Percentiles rank a stretch among this genome's conserved stretches.
phyloP scores from a whole-genome alignment of 2,113 vertebrate genomes.

The Amazona vittata region DNA sequence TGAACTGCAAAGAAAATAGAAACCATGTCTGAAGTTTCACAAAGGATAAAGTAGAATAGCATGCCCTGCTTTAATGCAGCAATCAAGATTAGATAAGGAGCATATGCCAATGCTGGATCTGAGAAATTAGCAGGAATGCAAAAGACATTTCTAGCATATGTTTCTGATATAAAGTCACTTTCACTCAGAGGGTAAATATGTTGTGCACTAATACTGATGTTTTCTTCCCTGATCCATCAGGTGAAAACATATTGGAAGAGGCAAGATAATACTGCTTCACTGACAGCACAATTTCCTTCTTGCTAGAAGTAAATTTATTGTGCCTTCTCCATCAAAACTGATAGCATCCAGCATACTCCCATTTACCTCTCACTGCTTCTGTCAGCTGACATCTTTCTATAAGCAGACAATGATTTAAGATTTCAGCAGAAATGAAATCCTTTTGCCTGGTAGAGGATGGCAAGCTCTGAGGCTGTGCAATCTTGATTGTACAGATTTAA shows the following conservation, averaged over 20 bases:
- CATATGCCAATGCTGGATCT: neutral
- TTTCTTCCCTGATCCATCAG: slow-evolving; percentile 12
- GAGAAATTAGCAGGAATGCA: slow-evolving; percentile 28
- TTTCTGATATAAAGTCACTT: slow-evolving; percentile 39
- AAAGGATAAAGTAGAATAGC: neutral
- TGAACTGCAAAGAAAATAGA: slow-evolving; percentile 61
- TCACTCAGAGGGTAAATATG: neutral
- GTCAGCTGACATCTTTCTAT: slow-evolving; percentile 18
- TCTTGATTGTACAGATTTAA: neutral
- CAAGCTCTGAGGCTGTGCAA: neutral
- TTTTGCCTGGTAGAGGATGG: neutral
- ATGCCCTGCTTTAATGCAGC: neutral
- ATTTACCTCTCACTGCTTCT: neutral
- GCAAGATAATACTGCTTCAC: slow-evolving; percentile 33
- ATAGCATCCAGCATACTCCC: slow-evolving; percentile 1
- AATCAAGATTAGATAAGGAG: slow-evolving; percentile 37
- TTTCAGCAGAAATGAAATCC: neutral
- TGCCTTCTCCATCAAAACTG: neutral
- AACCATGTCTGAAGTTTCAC: slow-evolving; percentile 35
- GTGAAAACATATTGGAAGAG: slow-evolving; percentile 55
- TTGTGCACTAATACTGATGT: neutral
- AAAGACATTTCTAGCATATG: slow-evolving; percentile 39
- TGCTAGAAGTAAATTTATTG: neutral
- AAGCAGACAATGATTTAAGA: slow-evolving; percentile 16
- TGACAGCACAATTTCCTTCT: neutral